Evolutionary conservation across 2,113 vertebrate species (phyloP).

Genomic region (Raphicerus campestris): DNA sequence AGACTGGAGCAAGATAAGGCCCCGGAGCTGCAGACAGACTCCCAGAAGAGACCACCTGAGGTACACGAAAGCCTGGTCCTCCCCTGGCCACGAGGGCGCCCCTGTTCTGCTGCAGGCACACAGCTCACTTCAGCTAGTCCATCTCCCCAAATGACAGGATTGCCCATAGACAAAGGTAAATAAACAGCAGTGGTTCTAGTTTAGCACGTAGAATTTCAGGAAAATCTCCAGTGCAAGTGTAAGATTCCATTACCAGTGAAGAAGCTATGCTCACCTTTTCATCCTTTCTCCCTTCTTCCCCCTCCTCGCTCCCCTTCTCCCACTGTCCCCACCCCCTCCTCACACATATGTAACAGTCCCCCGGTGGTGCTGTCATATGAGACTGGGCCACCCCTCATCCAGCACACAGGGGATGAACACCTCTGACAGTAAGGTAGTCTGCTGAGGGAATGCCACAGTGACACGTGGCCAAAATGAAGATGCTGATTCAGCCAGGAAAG

Average conservation of each 20-base stretch:
- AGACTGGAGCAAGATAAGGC: background rate
- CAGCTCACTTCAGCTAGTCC: background rate
- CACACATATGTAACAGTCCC: background rate
- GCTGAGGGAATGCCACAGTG: background rate
- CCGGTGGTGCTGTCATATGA: background rate
- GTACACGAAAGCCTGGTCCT: background rate
- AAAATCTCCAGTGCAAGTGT: background rate
- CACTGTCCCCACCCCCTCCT: background rate
- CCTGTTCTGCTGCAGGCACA: background rate
- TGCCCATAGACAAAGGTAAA: background rate
- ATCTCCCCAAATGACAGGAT: background rate
- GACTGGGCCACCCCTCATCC: background rate
- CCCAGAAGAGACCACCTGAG: background rate
- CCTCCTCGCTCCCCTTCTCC: background rate
- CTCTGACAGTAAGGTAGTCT: background rate
- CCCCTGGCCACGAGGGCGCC: background rate
- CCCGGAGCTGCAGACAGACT: fast-evolving
- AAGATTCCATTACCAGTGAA: background rate
- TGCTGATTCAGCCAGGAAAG: background rate
- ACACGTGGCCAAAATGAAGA: background rate
- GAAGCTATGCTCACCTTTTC: background rate
- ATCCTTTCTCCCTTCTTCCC: background rate
- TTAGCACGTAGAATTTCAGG: background rate
- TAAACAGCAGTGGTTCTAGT: background rate
- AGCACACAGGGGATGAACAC: background rate